Base-by-base conservation (phyloP, 2,113 vertebrate genomes). In the Ameiurus melas region DNA sequence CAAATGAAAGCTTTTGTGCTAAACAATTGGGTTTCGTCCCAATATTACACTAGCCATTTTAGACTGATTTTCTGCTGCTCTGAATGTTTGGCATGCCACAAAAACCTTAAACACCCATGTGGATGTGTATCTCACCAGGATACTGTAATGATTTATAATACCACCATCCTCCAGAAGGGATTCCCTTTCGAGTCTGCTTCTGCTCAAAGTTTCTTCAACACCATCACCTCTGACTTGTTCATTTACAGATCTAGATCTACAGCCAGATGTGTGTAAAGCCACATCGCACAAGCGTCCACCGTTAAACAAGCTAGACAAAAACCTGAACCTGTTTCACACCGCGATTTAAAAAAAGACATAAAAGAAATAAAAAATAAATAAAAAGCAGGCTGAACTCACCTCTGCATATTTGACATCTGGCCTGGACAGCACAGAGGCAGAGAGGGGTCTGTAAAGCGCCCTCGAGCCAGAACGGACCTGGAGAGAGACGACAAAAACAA, bases 381-480 rank as follows among this genome's bases (percentile, higher is more conserved):
- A 51, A 51, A 51, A 36, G 4, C 19, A 30, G 19, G 51, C 90
- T 92, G 92, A 92, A 89, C 96, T 93, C 95, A 99, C 98, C 96
- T 98, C 97, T 96, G 94, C 96, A 95, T 95, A 96, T 95, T 95
- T 96, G 90, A 94, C 93, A 91, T 98, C 97, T 92, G 96, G 96
- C 92, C 95, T 95, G 93, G 95, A 97, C 92, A 98, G 94, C 91
- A 97, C 94, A 90, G 97, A 96, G 81, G 96, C 96, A 83, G 98
- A 97, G 92, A 99, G 94, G 86, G 98, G 98, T 96, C 98, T 98
- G 95, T 94, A 98, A 79, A 96, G 94, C 89, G 93, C 90, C 95
- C 97, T 96, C 90, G 97, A 97, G 94, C 97, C 97, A 95, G 94
- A 95, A 95, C 98, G 97, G 95, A 99, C 95, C 98, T 99, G 93